Percentiles rank a stretch among this genome's conserved stretches.
phyloP scores from a whole-genome alignment of 92 coral and sea anemone species.

The Paramuricea clavata region DNA sequence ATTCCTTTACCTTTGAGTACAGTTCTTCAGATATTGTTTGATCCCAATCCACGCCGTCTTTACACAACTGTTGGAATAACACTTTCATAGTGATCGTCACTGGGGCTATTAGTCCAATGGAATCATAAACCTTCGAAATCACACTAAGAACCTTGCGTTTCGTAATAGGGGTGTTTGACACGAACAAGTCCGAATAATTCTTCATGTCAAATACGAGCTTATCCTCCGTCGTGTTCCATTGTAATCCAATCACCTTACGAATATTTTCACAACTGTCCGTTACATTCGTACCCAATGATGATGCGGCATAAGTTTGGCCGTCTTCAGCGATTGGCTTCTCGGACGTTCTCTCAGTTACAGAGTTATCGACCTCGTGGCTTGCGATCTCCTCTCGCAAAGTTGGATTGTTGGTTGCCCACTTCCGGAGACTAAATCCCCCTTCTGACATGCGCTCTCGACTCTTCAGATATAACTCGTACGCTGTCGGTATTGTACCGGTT shows the following conservation, averaged over 20 bases:
- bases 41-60: too few species aligned
- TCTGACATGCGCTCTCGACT: neutral
- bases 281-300: neutral
- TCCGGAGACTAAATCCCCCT: neutral
- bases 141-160: neutral
- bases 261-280: neutral
- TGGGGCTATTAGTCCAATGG: too few species aligned
- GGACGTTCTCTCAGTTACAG: too few species aligned
- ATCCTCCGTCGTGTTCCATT: neutral
- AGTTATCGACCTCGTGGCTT: neutral
- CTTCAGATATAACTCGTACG: neutral
- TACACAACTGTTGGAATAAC: too few species aligned
- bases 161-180: neutral
- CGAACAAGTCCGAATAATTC: neutral
- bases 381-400: neutral
- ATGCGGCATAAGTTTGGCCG: neutral
- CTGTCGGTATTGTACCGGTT: neutral
- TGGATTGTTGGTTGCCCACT: neutral
- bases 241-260: neutral
- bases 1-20: too few species aligned
- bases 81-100: too few species aligned
- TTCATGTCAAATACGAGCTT: neutral
- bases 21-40: too few species aligned
- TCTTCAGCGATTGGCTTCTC: too few species aligned
- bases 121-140: too few species aligned